Evolutionary conservation across 2,113 vertebrate species (phyloP), one percentile per base, ranked within the genome.

Genomic region (Tretioscincus oriximinensis): DNA sequence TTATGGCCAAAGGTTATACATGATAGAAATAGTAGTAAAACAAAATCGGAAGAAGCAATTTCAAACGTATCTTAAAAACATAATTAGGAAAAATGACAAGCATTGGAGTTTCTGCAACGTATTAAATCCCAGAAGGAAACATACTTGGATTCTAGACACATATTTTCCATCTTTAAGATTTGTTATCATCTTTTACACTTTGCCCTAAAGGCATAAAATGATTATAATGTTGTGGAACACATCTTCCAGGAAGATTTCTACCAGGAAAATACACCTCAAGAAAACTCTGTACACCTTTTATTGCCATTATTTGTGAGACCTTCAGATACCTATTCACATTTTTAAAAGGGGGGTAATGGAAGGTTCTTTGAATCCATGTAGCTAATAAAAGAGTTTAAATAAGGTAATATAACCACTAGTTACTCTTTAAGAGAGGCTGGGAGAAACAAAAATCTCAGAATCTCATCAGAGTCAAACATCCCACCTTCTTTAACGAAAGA

Each of bases 191-290:
- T 68, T 61, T 31, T 69, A 65, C 65, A 76, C 35, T 76, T 4
- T 69, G n/a, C 31, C 73, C 73, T 49, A n/a, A 69, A n/a, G 20
- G 26, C 51, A 73, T 61, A 16, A 12, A 20, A 66, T 31, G 73
- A 68, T 69, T 24, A 22, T 7, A 24, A 60, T 11, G 9, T 81
- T 65, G 26, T 29, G 65, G 76, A 76, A 76, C 20, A 47, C 20
- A 61, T 31, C 29, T 47, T 20, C 64, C 47, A 35, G 41, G 9
- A 75, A 81, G 51, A 12, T 41, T 61, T 58, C 31, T 61, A 51
- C 49, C 47, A 58, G 65, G 76, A 78, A 78, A 58, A 76, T 12
- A 28, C 26, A n/a, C 51, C 75, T 75, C 72, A 68, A 58, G 49
- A 51, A 68, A 22, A 28, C 11, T 22, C 22, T 26, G 51, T 58